Base-by-base conservation (phyloP, 2,113 vertebrate genomes). In the Dicentrarchus labrax region DNA sequence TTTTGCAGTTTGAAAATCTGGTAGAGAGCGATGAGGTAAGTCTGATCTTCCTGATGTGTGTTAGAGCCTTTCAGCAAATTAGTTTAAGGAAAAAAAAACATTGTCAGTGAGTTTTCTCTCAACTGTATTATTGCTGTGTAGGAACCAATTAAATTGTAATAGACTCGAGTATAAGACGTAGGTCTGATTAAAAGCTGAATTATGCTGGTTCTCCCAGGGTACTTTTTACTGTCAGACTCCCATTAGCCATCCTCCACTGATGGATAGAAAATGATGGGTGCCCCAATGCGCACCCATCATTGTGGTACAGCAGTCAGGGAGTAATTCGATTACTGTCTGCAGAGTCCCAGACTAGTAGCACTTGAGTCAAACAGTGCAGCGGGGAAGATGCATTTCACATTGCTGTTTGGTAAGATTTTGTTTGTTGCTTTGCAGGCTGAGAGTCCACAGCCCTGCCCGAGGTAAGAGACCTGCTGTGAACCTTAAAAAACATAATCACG, bases 1-100 rank as follows among this genome's bases (percentile, higher is more conserved):
- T 84, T 75, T 92, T 93, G 22, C 93, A 96, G 95, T 96, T 96
- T 94, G 95, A 96, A 86, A 96, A 96, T 69, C 91, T 96, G 75
- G 95, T 96, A 8, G 95, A 96, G 78, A 96, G 95, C 2, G 95
- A 96, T 82, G 95, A 96, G 94, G 95, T 96, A 67, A 93, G 94
- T 78, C 36, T 80, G 24, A 54, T 43, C 54, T 8, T 73, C n/a
- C 16, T 39, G 16, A 21, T 53, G 30, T 74, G 13, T 51, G 41
- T 17, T 38, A 3, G 7, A 76, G 22, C 30, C n/a, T 59, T 48
- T 76, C 8, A 17, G 9, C 39, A 1, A 72, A 66, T 36, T 51
- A 8, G 5, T 64, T 56, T 3, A 41, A 30, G 24, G 30, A 30
- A 30, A 30, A 30, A 30, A 39, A 68, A 48, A 50, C 2, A 16